These are phyloP conservation scores for Lathamus discolor DNA, from an alignment of 2,113 vertebrate species.

Conservation along the genomic window DNA sequence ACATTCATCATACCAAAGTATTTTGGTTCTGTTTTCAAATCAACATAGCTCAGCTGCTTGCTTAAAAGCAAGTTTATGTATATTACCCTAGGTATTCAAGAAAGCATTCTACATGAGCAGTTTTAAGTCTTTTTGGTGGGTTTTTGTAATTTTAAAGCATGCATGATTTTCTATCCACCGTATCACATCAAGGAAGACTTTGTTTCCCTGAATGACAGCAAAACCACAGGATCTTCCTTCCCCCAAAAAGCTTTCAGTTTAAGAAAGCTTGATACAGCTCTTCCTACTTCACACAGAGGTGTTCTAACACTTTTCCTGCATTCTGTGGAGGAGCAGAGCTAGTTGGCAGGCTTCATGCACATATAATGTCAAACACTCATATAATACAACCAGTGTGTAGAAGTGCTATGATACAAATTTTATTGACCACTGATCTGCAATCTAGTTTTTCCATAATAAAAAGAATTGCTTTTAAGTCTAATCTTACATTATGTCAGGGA, in stretches of 20 bases:
- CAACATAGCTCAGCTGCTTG: not conserved
- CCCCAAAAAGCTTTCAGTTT: not conserved
- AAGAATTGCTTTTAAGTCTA: not conserved
- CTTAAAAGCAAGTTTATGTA: not conserved
- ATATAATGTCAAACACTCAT: not conserved
- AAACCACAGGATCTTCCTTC: not conserved
- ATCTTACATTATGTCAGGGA: not conserved
- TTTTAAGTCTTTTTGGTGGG: not conserved
- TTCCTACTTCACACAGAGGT: not conserved
- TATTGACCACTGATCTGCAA: not conserved
- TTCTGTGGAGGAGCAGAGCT: not conserved
- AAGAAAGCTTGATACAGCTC: not conserved
- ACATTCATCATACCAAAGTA: not conserved
- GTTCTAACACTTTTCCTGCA: not conserved
- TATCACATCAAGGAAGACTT: not conserved
- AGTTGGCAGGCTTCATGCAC: not conserved
- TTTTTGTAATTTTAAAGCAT: not conserved
- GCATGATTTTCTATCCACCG: not conserved
- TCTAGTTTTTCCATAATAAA: not conserved
- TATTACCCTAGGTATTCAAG: not conserved
- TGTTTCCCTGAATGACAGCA: not conserved
- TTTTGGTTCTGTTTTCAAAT: not conserved
- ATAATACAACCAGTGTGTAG: not conserved
- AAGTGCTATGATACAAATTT: not conserved
- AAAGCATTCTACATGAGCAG: not conserved